Evolutionary conservation across 1,140 invertebrate species (phyloP).

Genomic region (Procambarus virginalis): DNA sequence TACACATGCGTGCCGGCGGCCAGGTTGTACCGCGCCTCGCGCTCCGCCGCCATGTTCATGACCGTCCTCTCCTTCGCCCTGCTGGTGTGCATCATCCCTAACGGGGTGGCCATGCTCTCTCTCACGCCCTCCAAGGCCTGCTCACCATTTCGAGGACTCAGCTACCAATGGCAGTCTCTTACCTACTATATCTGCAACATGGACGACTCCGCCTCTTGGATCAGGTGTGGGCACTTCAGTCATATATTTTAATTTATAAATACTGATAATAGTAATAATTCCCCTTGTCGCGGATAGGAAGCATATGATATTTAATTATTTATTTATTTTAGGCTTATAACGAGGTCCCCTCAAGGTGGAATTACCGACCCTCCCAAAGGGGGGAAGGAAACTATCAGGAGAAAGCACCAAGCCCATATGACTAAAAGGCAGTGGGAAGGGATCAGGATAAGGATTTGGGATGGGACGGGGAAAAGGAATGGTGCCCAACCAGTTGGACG

Average conservation of each 20-base stretch:
- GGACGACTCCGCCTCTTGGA: slow-evolving; percentile 19
- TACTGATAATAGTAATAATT: too few species aligned
- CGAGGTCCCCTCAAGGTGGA: too few species aligned
- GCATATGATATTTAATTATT: too few species aligned
- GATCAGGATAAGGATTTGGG: too few species aligned
- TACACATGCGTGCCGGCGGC: slow-evolving; percentile 80
- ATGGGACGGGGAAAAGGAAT: too few species aligned
- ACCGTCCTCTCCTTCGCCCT: slow-evolving; percentile 50
- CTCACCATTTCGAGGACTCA: slow-evolving; percentile 84
- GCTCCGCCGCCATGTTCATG: slow-evolving; percentile 76
- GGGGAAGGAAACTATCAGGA: too few species aligned
- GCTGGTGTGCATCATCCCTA: slow-evolving; percentile 56
- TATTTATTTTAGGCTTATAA: too few species aligned
- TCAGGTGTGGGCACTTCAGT: slow-evolving; percentile 25
- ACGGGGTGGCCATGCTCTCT: slow-evolving; percentile 84
- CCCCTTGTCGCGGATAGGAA: too few species aligned
- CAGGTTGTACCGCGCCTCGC: slow-evolving; percentile 84
- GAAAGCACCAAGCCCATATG: too few species aligned
- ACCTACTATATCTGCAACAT: slow-evolving; percentile 41
- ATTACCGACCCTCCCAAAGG: too few species aligned
- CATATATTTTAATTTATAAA: neutral
- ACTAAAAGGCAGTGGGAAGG: too few species aligned
- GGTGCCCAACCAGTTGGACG: too few species aligned
- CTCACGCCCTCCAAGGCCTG: slow-evolving; percentile 86
- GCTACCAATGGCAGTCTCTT: slow-evolving; percentile 77